Base-by-base conservation (phyloP, 2,797 vertebrate genomes). In the Synanceia verrucosa region DNA sequence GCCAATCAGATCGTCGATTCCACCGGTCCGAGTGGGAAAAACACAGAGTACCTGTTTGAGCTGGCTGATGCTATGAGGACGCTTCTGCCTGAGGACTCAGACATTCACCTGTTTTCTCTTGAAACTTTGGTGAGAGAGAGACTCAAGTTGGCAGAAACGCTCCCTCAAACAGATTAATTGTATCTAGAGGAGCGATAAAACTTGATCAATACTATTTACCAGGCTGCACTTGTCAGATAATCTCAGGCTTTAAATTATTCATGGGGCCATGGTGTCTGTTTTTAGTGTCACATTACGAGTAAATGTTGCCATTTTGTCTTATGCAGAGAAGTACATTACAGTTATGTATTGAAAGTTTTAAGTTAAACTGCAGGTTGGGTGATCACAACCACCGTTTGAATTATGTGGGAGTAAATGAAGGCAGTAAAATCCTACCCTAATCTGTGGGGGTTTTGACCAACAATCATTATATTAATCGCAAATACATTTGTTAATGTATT, bases 1-100 rank as follows among this genome's bases (percentile, higher is more conserved):
- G 98, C 98, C 51, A 92, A 92, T 58, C 97, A 99, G 94, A 99
- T 99, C 73, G 84, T 94, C 65, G 90, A 73, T 63, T 95, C 96
- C 0, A 92, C 91, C 3, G 98, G 98, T 36, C 96, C 96, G 23
- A 99, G 98, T 6, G 97, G 98, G 75, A 92, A 83, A 83, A 99
- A 99, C 85, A 96, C 95, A 0, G 98, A 99, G 64, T 99, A 99
- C 82, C 93, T 99, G 41, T 98, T 99, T 78, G 92, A 98, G 94
- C 95, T 99, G 18, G 97, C 97, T 16, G 91, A 96, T 12, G 96
- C 98, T 37, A 89, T 99, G 52, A 95, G 98, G 76, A 93, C 88
- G 39, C 93, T 97, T 2, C 92, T 97, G 33, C 98, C 97, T 0
- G 97, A 99, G 91, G 96, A 98, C 23, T 91, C 73, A 9, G 98